Percentiles rank a stretch among this genome's conserved stretches.
phyloP scores from a whole-genome alignment of 2,797 vertebrate genomes.

The Hybognathus amarus region DNA sequence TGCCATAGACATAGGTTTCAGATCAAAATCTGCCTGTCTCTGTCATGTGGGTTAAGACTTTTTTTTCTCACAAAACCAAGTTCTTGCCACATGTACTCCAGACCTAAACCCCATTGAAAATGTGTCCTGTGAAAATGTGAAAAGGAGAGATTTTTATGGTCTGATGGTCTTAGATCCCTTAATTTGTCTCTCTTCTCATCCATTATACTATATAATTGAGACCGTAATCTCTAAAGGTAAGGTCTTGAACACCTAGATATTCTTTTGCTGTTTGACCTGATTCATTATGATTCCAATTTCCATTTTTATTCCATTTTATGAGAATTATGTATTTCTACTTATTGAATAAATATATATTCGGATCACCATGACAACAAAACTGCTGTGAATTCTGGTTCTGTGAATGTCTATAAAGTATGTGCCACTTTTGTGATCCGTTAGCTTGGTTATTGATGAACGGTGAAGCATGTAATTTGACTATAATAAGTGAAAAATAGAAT shows the following conservation, averaged over 20 bases:
- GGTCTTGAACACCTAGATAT: neutral
- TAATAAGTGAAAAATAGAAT: conserved; percentile 52
- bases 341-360: neutral
- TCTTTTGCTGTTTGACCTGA: neutral
- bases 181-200: conserved; percentile 23
- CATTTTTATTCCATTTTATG: neutral
- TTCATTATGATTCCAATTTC: conserved; percentile 6
- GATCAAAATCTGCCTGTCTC: conserved; percentile 25
- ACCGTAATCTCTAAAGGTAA: conserved; percentile 4
- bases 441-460: conserved; percentile 51
- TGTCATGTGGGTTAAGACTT: neutral
- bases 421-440: conserved; percentile 20
- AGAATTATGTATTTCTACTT: neutral
- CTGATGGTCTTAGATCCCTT: neutral
- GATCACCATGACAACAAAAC: conserved; percentile 34
- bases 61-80: neutral
- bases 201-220: conserved; percentile 20
- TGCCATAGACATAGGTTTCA: conserved; percentile 37
- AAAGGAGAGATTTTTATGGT: neutral
- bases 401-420: conserved; percentile 31
- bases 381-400: conserved; percentile 33
- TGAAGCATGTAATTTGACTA: conserved; percentile 42
- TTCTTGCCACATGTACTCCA: neutral
- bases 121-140: neutral
- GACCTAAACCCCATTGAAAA: conserved; percentile 3